These are phyloP conservation scores for Aurelia aurita complex sp. Pacific DNA, from an alignment of 30 jellyfish, hydroid and myxozoan genomes.

Conservation along the genomic window DNA sequence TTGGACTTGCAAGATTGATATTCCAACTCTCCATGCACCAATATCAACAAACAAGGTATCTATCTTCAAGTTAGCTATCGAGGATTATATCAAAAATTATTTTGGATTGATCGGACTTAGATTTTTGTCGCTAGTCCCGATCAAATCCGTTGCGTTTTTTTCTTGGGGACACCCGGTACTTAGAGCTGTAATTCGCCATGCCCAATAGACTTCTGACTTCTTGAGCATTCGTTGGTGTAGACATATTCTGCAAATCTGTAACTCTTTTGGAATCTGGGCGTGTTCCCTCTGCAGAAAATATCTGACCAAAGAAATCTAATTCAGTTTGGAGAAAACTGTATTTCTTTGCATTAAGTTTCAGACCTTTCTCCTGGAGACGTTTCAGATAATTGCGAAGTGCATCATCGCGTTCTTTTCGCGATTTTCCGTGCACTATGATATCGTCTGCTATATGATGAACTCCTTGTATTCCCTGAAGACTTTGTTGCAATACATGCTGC, in stretches of 20 bases:
- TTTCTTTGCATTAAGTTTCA: conserved; percentile 39
- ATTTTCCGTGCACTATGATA: conserved; percentile 40
- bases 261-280: conserved; percentile 57
- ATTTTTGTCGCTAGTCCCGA: too few relatives aligned
- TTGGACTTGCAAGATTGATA: too few relatives aligned
- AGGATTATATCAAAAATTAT: too few relatives aligned
- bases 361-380: conserved; percentile 40
- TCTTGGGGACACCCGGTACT: neutral
- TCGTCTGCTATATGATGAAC: conserved; percentile 72
- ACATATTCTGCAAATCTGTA: neutral
- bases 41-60: too few relatives aligned
- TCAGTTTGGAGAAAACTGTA: conserved; percentile 19
- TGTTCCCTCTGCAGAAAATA: conserved; percentile 2
- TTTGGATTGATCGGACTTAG: too few relatives aligned
- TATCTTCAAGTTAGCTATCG: too few relatives aligned
- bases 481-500: conserved; percentile 42
- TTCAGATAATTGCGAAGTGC: conserved; percentile 34
- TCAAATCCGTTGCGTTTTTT: too few relatives aligned
- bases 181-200: conserved; percentile 55
- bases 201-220: conserved; percentile 64
- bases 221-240: conserved; percentile 32
- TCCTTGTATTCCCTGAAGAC: conserved; percentile 35
- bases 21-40: too few relatives aligned
- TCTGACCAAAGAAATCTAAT: conserved; percentile 30
- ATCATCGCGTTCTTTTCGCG: conserved; percentile 43